phyloP scores from a whole-genome alignment of 2,888 invertebrate genomes.

The Torymus auratus region DNA sequence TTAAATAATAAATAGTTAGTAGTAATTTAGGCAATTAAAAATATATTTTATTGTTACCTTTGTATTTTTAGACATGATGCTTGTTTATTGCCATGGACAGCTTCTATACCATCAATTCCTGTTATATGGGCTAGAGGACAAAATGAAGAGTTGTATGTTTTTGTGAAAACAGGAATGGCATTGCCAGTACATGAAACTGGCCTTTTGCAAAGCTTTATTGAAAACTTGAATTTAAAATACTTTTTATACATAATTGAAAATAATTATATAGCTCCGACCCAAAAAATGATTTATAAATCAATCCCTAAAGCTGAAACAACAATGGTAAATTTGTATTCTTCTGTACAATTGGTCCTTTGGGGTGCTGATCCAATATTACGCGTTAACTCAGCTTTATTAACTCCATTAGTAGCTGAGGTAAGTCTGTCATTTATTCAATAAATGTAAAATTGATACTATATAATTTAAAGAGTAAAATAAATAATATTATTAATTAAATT shows the following conservation, averaged over 20 bases:
- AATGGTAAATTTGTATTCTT: conserved; percentile 67
- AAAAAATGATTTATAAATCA: conserved; percentile 64
- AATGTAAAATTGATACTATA: no score
- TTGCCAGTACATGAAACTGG: conserved; percentile 68
- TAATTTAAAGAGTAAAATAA: no score
- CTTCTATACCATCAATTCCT: conserved; percentile 69
- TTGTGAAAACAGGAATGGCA: conserved; percentile 70
- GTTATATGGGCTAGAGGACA: conserved; percentile 70
- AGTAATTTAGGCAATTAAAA: no score
- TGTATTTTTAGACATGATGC: conserved; percentile 69
- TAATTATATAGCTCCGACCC: conserved; percentile 66
- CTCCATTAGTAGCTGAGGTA: conserved; percentile 70
- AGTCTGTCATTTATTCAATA: no score
- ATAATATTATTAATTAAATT: no score
- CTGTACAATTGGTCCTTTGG: conserved; percentile 71
- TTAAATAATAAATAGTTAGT: conserved; percentile 4
- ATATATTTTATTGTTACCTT: no score
- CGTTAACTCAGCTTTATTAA: conserved; percentile 68
- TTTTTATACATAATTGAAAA: conserved; percentile 62
- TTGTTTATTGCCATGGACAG: conserved; percentile 72
- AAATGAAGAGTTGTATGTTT: conserved; percentile 70
- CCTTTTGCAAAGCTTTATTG: conserved; percentile 62
- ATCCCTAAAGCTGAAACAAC: conserved; percentile 61
- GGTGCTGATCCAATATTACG: conserved; percentile 69
- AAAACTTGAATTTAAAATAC: conserved; percentile 62